phyloP scores from a whole-genome alignment of 2,113 vertebrate species.

The Candoia aspera region DNA sequence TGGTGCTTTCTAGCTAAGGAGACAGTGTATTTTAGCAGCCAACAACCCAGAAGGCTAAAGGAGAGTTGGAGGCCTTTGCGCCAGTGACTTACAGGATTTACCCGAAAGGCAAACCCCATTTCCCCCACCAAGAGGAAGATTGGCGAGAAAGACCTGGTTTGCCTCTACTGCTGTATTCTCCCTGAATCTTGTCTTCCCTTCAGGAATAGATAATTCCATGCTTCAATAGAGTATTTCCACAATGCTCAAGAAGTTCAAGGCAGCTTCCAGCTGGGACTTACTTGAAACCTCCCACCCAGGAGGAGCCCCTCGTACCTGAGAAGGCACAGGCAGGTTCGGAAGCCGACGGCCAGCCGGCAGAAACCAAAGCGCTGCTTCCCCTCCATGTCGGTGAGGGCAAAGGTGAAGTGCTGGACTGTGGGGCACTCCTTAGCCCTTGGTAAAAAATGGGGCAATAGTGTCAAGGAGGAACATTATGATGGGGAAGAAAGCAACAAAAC shows the following conservation, averaged over 20 bases:
- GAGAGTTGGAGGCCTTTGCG: not conserved
- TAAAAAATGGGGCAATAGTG: not conserved
- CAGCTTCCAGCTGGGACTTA: accelerated
- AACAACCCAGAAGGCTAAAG: not conserved
- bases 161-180: not conserved
- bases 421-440: constrained; percentile 74
- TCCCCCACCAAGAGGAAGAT: not conserved
- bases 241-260: not conserved
- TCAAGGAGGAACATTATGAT: not conserved
- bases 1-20: not conserved
- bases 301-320: constrained; percentile 73
- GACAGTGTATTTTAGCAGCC: not conserved
- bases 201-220: too few species aligned
- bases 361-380: constrained; percentile 89
- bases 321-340: constrained; percentile 83
- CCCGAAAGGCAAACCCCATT: not conserved
- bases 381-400: constrained; percentile 86
- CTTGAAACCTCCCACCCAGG: not conserved
- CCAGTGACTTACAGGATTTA: too few species aligned
- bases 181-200: not conserved
- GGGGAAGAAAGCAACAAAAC: not conserved
- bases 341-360: constrained; percentile 82
- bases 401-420: constrained; percentile 88
- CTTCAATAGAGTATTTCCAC: not conserved
- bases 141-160: not conserved